Base-by-base conservation (phyloP, 2,888 invertebrate species). In the Agrotis clavis region DNA sequence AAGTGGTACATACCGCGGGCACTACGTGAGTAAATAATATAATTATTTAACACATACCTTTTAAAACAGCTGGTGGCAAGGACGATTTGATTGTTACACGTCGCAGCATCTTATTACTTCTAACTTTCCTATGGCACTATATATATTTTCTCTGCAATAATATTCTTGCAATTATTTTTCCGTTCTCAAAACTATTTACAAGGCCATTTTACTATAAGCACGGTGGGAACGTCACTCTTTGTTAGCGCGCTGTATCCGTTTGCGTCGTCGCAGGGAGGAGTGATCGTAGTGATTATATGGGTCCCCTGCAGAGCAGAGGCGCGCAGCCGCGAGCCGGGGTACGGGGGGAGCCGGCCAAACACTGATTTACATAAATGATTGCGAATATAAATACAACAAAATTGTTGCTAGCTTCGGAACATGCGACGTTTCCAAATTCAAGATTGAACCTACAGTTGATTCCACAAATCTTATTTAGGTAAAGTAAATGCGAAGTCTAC, bases 71-170 rank as follows among this genome's bases (percentile, higher is more conserved):
- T 35, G 71, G 45, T 30, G 63, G 41, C 30, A 79, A n/a, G 18
- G 59, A 19, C 61, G 73, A 59, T 65, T 73, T 83, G 25, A 56
- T 73, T 9, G 75, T 14, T 60, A 64, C 59, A n/a, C 79, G 77
- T 64, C 67, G 74, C 59, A 83, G 63, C 84, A 84, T 84, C 35
- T 70, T 81, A 18, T 21, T 54, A 19, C n/a, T 61, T 25, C 1
- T 62, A 16, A 50, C 2, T 50, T 67, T 65, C 50, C 47, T 47
- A 62, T 47, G 57, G 51, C 56, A 70, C 69, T 45, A 6, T 57
- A 25, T 57, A 25, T 21, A 41, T 54, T 56, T 25, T 47, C 4
- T 57, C 57, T 57, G 57, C n/a, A 57, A 57, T 13, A 35, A 5
- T 35, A n/a, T 57, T 21, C n/a, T 57, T 62, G 67, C 16, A 68